Conservation (phyloP, 2,888 invertebrate species). For the Gari tellinella region DNA sequence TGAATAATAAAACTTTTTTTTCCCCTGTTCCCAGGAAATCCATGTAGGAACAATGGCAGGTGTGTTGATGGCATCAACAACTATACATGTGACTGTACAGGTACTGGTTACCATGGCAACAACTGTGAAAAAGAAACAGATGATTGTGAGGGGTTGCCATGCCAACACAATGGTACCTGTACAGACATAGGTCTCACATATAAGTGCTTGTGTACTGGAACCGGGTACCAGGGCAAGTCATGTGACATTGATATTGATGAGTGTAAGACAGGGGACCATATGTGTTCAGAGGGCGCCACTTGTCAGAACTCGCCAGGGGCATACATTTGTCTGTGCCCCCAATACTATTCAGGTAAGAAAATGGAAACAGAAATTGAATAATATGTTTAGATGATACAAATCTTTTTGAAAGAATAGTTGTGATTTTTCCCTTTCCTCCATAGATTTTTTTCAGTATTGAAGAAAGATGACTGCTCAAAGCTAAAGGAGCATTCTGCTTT, state of each 20-base stretch:
- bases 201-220: conserved; percentile 65
- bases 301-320: conserved; percentile 64
- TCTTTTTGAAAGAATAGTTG: no score
- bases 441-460: no score
- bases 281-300: conserved; percentile 55
- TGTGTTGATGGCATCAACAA: conserved; percentile 70
- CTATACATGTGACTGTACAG: conserved; percentile 71
- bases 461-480: no score
- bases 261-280: conserved; percentile 54
- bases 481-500: no score
- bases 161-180: conserved; percentile 71
- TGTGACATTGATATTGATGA: conserved; percentile 69
- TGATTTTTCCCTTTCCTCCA: no score
- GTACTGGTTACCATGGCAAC: conserved; percentile 71
- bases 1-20: background rate
- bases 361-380: no score
- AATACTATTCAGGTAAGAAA: no score
- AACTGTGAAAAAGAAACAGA: conserved; percentile 52
- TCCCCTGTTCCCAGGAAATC: conserved; percentile 31
- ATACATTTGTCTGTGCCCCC: conserved; percentile 67
- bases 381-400: no score
- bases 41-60: conserved; percentile 69
- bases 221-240: conserved; percentile 57
- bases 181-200: conserved; percentile 56
- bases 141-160: conserved; percentile 62